A percentile compares a stretch with the other conserved stretches of the same genome.
Conservation (phyloP, 2,797 vertebrate genomes). For the Intellagama lesueurii region DNA sequence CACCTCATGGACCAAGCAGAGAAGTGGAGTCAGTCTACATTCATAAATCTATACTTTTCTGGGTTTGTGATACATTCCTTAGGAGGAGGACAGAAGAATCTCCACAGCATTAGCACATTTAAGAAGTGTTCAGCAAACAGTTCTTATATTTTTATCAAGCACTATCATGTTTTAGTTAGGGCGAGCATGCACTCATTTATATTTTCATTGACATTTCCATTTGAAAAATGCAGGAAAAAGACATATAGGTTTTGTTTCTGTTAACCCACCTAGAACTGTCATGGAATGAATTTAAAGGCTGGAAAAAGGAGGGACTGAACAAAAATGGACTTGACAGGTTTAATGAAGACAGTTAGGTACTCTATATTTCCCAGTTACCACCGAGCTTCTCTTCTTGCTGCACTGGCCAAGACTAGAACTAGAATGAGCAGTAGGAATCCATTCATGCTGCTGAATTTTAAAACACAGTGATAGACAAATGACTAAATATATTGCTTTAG, state of each 20-base stretch:
- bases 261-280: background rate
- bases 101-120: background rate
- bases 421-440: constrained; percentile 32
- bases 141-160: background rate
- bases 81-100: background rate
- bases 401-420: constrained; percentile 28
- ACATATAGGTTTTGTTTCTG: background rate
- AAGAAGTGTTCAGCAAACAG: background rate
- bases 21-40: background rate
- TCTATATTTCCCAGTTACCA: constrained; percentile 14
- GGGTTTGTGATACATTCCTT: background rate
- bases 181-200: background rate
- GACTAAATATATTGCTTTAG: constrained; percentile 69
- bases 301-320: background rate
- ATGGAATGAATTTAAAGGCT: background rate
- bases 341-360: background rate
- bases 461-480: constrained; percentile 65
- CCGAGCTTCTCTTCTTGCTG: background rate
- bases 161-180: background rate
- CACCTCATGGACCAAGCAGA: background rate
- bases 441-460: constrained; percentile 46
- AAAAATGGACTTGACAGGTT: no score
- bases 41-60: background rate
- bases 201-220: background rate
- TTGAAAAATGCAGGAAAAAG: background rate